Conservation (phyloP, 2,888 invertebrate genomes). For the Drosophila bunnanda region DNA sequence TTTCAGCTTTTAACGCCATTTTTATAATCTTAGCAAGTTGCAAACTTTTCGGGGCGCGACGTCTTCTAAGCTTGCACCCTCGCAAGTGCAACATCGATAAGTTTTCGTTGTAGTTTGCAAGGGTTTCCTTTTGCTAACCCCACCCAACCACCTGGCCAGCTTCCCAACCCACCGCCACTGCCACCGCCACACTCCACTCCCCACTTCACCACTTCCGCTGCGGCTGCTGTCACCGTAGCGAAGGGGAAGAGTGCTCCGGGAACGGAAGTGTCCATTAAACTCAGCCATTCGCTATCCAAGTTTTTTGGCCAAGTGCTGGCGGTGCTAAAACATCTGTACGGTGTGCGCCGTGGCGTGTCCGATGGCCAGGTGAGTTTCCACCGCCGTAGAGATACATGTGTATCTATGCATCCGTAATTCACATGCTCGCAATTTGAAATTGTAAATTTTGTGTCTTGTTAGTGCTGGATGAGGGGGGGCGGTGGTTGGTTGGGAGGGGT, state of each 20-base stretch:
- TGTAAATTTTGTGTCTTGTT: constrained; percentile 70
- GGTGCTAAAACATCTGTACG: constrained; percentile 70
- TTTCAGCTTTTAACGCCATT: constrained; percentile 66
- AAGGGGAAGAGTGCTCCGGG: neutral
- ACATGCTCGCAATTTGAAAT: constrained; percentile 68
- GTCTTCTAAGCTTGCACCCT: constrained; percentile 55
- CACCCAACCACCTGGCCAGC: neutral
- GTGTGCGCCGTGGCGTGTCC: constrained; percentile 48
- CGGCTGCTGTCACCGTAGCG: constrained; percentile 36
- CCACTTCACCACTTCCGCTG: constrained; percentile 6
- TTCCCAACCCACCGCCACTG: neutral
- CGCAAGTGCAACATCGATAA: constrained; percentile 76
- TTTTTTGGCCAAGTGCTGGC: constrained; percentile 49
- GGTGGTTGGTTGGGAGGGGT: neutral
- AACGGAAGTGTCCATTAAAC: constrained; percentile 41
- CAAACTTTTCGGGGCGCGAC: constrained; percentile 26
- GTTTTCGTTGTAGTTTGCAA: constrained; percentile 55
- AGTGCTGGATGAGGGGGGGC: constrained; percentile 19
- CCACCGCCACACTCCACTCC: neutral
- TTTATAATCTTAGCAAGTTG: constrained; percentile 46
- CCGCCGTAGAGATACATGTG: constrained; percentile 47
- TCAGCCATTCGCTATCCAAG: constrained; percentile 36
- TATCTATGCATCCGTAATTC: constrained; percentile 60
- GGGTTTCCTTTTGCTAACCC: constrained; percentile 1
- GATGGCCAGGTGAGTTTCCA: constrained; percentile 38